A percentile compares a stretch with the other conserved stretches of the same genome.
Evolutionary conservation across 2,888 invertebrate genomes (phyloP).

Genomic region (Exephanes ischioxanthus): DNA sequence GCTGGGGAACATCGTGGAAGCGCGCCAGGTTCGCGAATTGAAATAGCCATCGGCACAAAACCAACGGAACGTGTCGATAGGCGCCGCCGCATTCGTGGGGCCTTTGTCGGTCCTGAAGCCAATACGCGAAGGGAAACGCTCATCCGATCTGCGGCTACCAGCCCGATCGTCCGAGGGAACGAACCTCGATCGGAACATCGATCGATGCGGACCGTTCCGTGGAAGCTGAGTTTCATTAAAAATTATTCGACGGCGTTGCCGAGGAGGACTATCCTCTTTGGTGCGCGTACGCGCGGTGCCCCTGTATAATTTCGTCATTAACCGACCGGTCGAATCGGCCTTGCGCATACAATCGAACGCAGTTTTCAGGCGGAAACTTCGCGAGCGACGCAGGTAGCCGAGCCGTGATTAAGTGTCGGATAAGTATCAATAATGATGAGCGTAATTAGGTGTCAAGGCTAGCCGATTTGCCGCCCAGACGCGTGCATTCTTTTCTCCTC

Average conservation of each 20-base stretch:
- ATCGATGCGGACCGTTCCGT: conserved; percentile 45
- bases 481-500: conserved; percentile 51
- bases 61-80: conserved; percentile 71
- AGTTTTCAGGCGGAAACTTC: conserved; percentile 48
- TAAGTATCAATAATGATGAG: conserved; percentile 68
- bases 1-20: conserved; percentile 45
- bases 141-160: conserved; percentile 21
- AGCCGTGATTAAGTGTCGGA: conserved; percentile 64
- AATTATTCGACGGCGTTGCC: conserved; percentile 63
- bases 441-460: conserved; percentile 68
- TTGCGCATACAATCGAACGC: conserved; percentile 48
- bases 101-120: conserved; percentile 68
- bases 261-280: conserved; percentile 48
- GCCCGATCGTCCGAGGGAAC: conserved; percentile 23
- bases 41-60: conserved; percentile 68
- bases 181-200: conserved; percentile 53
- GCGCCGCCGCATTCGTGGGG: conserved; percentile 62
- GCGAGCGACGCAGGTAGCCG: conserved; percentile 56
- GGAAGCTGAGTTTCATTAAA: conserved; percentile 65
- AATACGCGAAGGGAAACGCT: conserved; percentile 41
- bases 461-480: conserved; percentile 60
- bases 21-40: conserved; percentile 60
- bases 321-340: conserved; percentile 69
- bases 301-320: conserved; percentile 69
- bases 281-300: conserved; percentile 49